phyloP scores from a whole-genome alignment of 2,113 vertebrate genomes.

The Callorhinus ursinus region DNA sequence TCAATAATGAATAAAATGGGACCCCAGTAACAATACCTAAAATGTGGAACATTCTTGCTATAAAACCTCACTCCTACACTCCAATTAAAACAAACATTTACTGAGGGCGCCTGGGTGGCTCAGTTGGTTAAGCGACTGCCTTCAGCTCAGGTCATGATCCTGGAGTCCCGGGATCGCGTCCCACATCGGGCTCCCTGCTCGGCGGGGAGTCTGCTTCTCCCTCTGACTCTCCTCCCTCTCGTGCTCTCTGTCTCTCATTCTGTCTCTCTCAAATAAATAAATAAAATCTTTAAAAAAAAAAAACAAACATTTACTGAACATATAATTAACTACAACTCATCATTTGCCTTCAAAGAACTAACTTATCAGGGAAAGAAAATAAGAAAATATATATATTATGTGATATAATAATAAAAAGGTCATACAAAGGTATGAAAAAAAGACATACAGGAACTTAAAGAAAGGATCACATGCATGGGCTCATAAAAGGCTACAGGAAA shows the following conservation, averaged over 20 bases:
- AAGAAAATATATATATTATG: background rate
- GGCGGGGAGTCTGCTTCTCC: too few species aligned
- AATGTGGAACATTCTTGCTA: background rate
- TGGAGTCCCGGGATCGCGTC: too few species aligned
- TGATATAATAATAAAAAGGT: background rate
- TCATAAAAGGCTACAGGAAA: background rate
- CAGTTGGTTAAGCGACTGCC: too few species aligned
- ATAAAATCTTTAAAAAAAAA: too few species aligned
- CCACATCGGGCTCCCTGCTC: too few species aligned
- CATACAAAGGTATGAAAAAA: background rate
- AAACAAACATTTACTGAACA: background rate
- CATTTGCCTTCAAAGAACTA: background rate
- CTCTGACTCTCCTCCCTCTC: too few species aligned
- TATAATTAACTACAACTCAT: background rate
- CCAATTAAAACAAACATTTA: conserved; percentile 5
- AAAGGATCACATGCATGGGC: background rate
- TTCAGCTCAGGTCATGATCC: too few species aligned
- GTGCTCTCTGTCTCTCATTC: too few species aligned
- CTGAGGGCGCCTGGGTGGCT: too few species aligned
- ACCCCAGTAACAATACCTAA: background rate
- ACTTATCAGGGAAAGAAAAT: background rate
- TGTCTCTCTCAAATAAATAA: too few species aligned
- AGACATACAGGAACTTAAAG: background rate
- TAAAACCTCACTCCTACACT: background rate
- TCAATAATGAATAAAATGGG: background rate